These are phyloP conservation scores for Orchesella flavescens DNA, from an alignment of 2,888 invertebrate genomes.

Conservation along the genomic window DNA sequence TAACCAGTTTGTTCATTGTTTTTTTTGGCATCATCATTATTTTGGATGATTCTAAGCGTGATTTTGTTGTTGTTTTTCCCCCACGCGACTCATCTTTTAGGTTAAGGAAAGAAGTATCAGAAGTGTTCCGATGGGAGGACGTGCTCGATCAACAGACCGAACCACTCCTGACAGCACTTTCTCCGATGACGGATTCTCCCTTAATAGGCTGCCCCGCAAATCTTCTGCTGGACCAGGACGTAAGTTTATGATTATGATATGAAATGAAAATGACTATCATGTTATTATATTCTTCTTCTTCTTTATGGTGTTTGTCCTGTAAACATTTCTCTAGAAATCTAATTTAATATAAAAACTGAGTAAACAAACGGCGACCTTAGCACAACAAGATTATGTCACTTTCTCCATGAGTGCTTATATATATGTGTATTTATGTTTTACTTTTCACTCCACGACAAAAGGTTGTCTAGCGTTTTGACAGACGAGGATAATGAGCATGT, in stretches of 20 bases:
- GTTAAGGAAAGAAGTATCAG: slow-evolving; percentile 93
- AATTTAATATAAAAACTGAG: neutral
- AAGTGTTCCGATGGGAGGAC: slow-evolving; percentile 88
- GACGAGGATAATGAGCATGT: neutral
- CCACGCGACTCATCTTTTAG: slow-evolving; percentile 75
- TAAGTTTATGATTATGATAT: slow-evolving; percentile 48
- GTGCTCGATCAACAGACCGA: slow-evolving; percentile 80
- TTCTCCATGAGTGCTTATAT: neutral
- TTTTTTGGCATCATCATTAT: neutral
- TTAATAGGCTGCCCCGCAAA: slow-evolving; percentile 76
- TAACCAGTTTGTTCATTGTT: neutral
- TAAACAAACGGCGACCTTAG: neutral
- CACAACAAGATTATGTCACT: neutral
- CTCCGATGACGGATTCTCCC: slow-evolving; percentile 87
- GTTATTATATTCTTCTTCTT: neutral
- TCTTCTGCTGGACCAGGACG: slow-evolving; percentile 69
- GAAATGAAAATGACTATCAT: neutral
- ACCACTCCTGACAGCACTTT: slow-evolving; percentile 89
- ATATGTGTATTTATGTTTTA: neutral
- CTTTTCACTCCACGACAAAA: neutral
- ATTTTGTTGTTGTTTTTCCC: neutral
- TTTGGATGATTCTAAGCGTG: neutral
- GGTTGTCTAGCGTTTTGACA: neutral
- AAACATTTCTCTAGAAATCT: neutral
- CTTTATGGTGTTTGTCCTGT: neutral